Evolutionary conservation across 2,797 vertebrate genomes (phyloP).

Genomic region (Myotis daubentonii): DNA sequence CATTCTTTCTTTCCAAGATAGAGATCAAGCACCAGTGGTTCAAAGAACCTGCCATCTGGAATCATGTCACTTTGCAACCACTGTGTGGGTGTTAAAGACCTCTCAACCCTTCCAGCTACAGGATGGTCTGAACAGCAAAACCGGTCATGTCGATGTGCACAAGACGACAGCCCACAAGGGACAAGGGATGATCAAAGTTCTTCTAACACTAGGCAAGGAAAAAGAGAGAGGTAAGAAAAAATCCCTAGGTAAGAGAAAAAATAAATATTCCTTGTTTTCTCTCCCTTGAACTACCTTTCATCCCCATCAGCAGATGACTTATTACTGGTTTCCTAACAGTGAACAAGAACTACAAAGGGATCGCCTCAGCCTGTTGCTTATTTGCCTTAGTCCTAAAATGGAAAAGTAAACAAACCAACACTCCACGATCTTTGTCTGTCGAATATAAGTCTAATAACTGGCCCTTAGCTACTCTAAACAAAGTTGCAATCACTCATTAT

Average conservation of each 20-base stretch:
- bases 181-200: not conserved
- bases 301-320: not conserved
- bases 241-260: not conserved
- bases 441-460: constrained; percentile 56
- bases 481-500: constrained; percentile 56
- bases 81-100: not conserved
- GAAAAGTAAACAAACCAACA: constrained; percentile 73
- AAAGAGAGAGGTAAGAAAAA: not conserved
- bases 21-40: not conserved
- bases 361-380: constrained; percentile 66
- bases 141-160: not conserved
- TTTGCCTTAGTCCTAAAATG: constrained; percentile 67
- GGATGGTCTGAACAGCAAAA: not conserved
- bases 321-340: not conserved
- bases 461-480: constrained; percentile 65
- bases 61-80: not conserved
- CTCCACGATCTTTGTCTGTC: constrained; percentile 28
- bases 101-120: not conserved
- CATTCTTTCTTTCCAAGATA: not conserved
- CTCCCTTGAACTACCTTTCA: not conserved
- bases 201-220: not conserved
- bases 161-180: rapidly evolving
- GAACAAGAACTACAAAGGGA: constrained; percentile 58
- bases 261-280: not conserved
- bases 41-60: not conserved